Conservation (phyloP, 1,140 invertebrate genomes). For the Brachionus paranguensis region DNA sequence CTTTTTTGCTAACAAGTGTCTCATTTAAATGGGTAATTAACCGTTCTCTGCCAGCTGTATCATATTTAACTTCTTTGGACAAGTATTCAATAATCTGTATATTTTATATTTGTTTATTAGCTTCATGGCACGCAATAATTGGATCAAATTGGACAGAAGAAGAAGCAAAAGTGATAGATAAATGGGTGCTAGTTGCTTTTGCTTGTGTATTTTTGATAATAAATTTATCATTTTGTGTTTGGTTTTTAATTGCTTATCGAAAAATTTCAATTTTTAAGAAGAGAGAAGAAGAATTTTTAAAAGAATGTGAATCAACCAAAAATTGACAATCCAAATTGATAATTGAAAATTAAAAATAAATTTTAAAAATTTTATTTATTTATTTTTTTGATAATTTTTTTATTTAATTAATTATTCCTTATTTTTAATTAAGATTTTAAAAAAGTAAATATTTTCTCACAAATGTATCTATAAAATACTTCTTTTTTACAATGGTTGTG, state of each 20-base stretch:
- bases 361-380: no score
- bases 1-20: neutral
- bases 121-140: constrained; percentile 31
- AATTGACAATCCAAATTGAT: neutral
- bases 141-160: neutral
- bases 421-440: neutral
- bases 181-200: neutral
- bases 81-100: constrained; percentile 19
- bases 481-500: no score
- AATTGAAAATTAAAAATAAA: no score
- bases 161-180: neutral
- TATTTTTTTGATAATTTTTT: no score
- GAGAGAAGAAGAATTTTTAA: neutral
- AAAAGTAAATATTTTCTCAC: neutral
- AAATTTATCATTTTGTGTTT: neutral
- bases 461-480: no score
- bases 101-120: neutral
- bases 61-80: constrained; percentile 38
- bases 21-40: constrained; percentile 27
- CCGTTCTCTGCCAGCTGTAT: constrained; percentile 18
- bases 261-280: neutral
- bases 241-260: neutral
- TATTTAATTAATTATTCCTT: no score
- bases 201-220: neutral
- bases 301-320: neutral